Base-by-base conservation (phyloP, 2,888 invertebrate genomes). In the Parthenolecanium corni region DNA sequence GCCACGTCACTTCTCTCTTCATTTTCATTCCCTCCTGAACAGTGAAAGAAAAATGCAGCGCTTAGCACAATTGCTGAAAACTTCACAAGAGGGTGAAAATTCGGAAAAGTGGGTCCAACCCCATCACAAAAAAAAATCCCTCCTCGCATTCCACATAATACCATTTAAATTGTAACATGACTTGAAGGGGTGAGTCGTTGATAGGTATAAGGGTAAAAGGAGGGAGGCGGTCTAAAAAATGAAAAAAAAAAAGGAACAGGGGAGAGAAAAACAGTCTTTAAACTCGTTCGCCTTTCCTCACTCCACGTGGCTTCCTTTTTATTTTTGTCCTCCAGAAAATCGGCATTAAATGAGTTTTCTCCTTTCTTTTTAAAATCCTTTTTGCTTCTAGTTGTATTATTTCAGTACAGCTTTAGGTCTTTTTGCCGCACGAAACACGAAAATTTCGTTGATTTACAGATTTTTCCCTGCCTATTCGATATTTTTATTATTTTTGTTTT, bases 141-240 rank as follows among this genome's bases (percentile, higher is more conserved):
- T 23, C 58, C 21, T 58, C 38, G 23, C 49, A 49, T 58, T 49
- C 38, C 14, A 23, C 57, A 36, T 58, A 58, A 58, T 58, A 49
- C 58, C 58, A 47, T 58, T 51, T 58, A 58, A 58, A 58, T 58
- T 58, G 58, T 58, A 58, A 58, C 58, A 58, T 49, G 47, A 58
- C 38, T 36, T 38, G 3, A 36, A n/a, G 23, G 23, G 49, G 12
- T 9, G 14, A 14, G 14, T 18, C 12, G 36, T 38, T n/a, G 40
- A 56, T 18, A 54, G 54, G 14, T 21, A 23, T 40, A 42, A 14
- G n/a, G 5, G 6, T n/a, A 18, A 40, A 16, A 16, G 11, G 2
- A n/a, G 47, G 20, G 53, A 53, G 21, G 21, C 31, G 40, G n/a
- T n/a, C n/a, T n/a, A n/a, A n/a, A n/a, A n/a, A 47, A 38, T 16